phyloP scores from a whole-genome alignment of 1,140 invertebrate species.

The Cecropterus lyciades region DNA sequence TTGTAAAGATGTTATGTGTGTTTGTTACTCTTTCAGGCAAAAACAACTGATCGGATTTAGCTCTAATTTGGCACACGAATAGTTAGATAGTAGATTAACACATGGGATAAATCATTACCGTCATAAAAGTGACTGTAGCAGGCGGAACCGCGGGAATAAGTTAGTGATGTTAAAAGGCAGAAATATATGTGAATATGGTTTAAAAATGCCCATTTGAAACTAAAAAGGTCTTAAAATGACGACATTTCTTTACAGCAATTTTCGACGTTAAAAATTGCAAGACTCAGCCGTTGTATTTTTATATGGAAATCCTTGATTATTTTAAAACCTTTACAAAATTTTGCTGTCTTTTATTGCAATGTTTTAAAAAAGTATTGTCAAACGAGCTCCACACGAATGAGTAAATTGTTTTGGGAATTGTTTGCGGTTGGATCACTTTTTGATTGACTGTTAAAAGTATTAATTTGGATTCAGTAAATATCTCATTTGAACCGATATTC shows the following conservation, averaged over 20 bases:
- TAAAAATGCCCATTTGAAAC: too few relatives aligned
- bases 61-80: too few relatives aligned
- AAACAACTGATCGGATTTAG: too few relatives aligned
- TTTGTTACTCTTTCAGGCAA: too few relatives aligned
- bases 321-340: constrained; percentile 10
- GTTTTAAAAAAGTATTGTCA: neutral
- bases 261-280: neutral
- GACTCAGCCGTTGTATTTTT: neutral
- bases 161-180: too few relatives aligned
- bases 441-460: neutral
- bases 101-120: too few relatives aligned
- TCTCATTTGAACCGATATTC: neutral
- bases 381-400: neutral
- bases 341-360: neutral
- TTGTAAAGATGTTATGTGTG: too few relatives aligned
- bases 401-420: neutral
- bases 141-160: too few relatives aligned
- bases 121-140: too few relatives aligned
- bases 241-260: neutral
- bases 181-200: too few relatives aligned
- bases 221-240: neutral
- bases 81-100: too few relatives aligned
- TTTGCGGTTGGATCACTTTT: neutral
- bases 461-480: neutral
- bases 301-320: constrained; percentile 1